Percentiles rank a stretch among this genome's conserved stretches.
Evolutionary conservation across 92 coral and sea anemone species (phyloP).

Genomic region (Paramuricea clavata): DNA sequence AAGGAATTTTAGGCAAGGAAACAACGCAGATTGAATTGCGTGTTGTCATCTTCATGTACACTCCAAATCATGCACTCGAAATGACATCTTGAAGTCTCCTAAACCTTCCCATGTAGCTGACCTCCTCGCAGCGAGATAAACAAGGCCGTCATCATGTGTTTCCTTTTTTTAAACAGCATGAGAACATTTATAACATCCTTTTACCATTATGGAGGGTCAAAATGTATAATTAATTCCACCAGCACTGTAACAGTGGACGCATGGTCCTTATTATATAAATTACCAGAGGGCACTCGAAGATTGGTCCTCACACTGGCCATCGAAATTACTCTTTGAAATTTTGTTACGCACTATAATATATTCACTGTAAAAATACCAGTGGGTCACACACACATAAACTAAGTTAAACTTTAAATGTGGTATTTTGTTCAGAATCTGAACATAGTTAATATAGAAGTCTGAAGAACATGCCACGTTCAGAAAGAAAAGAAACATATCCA

Average conservation of each 20-base stretch:
- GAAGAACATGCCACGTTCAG: too few relatives aligned
- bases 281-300: too few relatives aligned
- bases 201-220: background rate
- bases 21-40: too few relatives aligned
- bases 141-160: background rate
- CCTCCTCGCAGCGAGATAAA: too few relatives aligned
- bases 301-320: background rate
- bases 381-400: background rate
- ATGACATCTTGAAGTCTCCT: background rate
- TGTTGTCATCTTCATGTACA: background rate
- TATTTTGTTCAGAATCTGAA: too few relatives aligned
- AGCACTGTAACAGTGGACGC: background rate
- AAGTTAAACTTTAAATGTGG: too few relatives aligned
- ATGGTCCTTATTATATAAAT: background rate
- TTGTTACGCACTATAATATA: background rate
- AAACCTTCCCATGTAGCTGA: background rate
- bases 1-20: too few relatives aligned
- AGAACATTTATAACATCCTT: background rate
- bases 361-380: background rate
- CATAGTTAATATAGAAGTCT: too few relatives aligned
- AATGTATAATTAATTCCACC: background rate
- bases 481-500: too few relatives aligned
- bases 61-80: background rate
- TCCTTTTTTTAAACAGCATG: background rate
- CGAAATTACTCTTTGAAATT: too few relatives aligned